Evolutionary conservation across 2,113 vertebrate species (phyloP).

Genomic region (Nyctereutes procyonoides): DNA sequence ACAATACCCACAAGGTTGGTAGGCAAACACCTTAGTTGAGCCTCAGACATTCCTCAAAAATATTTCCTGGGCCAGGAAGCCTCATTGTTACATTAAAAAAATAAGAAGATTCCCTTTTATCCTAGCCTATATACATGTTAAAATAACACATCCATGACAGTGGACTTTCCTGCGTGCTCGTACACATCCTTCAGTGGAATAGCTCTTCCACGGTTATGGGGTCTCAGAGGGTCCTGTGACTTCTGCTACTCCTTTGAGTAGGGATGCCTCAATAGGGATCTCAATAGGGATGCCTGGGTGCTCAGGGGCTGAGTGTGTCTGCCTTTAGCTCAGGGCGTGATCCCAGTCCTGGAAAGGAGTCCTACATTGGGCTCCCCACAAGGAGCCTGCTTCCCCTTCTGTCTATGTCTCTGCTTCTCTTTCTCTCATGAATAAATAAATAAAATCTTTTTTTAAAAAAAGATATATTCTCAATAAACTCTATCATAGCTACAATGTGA

Average conservation of each 20-base stretch:
- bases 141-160: not conserved
- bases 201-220: not conserved
- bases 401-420: no score
- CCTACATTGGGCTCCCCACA: no score
- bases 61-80: not conserved
- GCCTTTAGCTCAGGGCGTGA: no score
- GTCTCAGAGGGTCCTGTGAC: not conserved
- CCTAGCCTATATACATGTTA: not conserved
- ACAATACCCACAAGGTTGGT: not conserved
- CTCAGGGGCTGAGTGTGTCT: no score
- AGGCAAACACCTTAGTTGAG: not conserved
- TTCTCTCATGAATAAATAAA: no score
- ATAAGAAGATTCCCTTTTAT: not conserved
- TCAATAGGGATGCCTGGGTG: no score
- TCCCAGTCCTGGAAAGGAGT: no score
- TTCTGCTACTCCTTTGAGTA: not conserved
- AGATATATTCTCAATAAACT: not conserved
- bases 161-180: not conserved
- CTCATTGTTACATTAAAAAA: not conserved
- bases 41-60: not conserved
- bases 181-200: not conserved
- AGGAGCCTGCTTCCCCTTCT: no score
- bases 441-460: no score
- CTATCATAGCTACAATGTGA: not conserved
- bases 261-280: no score